Conservation (phyloP, 1,140 invertebrate species). For the Drosophila varians region DNA sequence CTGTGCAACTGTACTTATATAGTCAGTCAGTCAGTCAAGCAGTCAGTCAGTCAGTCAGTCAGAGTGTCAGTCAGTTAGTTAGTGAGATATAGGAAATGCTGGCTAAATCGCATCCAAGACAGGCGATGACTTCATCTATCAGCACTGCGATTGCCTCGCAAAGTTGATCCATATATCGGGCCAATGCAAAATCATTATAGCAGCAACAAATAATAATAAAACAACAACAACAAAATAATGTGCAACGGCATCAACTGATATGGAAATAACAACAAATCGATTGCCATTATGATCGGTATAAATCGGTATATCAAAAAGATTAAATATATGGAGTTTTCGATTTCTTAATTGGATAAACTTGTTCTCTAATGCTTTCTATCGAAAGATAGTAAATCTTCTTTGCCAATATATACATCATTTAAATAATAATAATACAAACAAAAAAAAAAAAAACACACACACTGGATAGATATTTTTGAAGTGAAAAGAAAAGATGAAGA, state of each 20-base stretch:
- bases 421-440: background rate
- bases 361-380: slow-evolving; percentile 9
- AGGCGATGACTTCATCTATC: slow-evolving; percentile 45
- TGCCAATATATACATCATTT: background rate
- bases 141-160: slow-evolving; percentile 15
- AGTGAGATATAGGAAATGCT: slow-evolving; percentile 9
- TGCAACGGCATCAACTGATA: slow-evolving; percentile 50
- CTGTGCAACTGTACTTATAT: background rate
- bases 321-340: slow-evolving; percentile 27
- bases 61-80: background rate
- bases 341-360: slow-evolving; percentile 6
- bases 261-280: slow-evolving; percentile 31
- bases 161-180: slow-evolving; percentile 31
- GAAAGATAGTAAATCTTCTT: background rate
- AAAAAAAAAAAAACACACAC: background rate
- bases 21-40: background rate
- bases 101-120: slow-evolving; percentile 35
- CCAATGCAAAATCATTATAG: slow-evolving; percentile 23
- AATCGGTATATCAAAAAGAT: slow-evolving; percentile 22
- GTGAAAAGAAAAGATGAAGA: background rate
- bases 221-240: no score
- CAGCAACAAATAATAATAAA: no score
- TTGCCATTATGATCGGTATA: slow-evolving; percentile 26
- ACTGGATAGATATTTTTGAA: background rate
- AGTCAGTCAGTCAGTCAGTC: background rate